Conservation (phyloP, 2,888 invertebrate genomes). For the Anaspis maculata region DNA sequence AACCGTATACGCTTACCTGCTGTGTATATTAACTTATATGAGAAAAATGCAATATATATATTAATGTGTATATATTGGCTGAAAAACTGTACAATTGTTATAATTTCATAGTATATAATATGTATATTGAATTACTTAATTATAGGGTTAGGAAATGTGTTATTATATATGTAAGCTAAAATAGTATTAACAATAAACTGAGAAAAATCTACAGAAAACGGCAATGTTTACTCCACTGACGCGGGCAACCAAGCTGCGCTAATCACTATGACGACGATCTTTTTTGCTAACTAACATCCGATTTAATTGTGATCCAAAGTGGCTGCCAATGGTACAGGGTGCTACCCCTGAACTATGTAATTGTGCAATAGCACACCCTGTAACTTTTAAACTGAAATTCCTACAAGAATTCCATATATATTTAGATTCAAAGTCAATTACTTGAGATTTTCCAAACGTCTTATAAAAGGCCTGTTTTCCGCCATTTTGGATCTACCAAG, state of each 20-base stretch:
- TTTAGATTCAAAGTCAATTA: too few relatives aligned
- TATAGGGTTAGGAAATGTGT: constrained; percentile 34
- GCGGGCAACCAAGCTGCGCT: constrained; percentile 2
- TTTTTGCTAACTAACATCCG: too few relatives aligned
- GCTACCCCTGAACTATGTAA: too few relatives aligned
- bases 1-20: constrained; percentile 43
- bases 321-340: too few relatives aligned
- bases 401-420: too few relatives aligned
- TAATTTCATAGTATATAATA: constrained; percentile 43
- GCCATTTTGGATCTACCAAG: too few relatives aligned
- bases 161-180: constrained; percentile 31
- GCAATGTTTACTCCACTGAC: constrained; percentile 6
- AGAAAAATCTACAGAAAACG: constrained; percentile 21
- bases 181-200: constrained; percentile 22
- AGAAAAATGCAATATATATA: constrained; percentile 38
- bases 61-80: constrained; percentile 41
- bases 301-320: too few relatives aligned
- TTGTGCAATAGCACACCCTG: too few relatives aligned
- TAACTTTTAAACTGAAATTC: too few relatives aligned
- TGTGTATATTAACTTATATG: constrained; percentile 42
- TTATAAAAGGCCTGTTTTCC: too few relatives aligned
- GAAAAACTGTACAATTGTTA: constrained; percentile 45
- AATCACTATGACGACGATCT: too few relatives aligned
- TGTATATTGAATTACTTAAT: constrained; percentile 28
- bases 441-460: too few relatives aligned